phyloP scores from a whole-genome alignment of 2,888 invertebrate genomes.

The Cryptus armator region DNA sequence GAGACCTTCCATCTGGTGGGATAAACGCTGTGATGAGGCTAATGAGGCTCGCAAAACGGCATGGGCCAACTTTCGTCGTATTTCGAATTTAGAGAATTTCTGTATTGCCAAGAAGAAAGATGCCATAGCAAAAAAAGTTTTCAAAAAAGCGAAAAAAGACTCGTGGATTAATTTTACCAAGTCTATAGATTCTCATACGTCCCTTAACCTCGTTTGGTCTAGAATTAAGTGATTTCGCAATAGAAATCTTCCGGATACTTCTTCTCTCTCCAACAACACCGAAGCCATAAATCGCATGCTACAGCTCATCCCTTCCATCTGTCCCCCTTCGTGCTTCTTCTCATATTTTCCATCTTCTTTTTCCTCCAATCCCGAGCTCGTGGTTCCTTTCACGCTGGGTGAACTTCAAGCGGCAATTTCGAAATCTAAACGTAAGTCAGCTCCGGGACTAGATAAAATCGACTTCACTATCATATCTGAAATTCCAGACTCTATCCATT shows the following conservation, averaged over 20 bases:
- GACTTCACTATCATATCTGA: too few relatives aligned
- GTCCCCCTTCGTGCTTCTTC: neutral
- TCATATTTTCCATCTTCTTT: neutral
- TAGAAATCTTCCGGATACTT: neutral
- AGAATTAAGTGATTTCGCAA: constrained; percentile 22
- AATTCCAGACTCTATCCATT: too few relatives aligned
- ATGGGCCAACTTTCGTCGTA: too few relatives aligned
- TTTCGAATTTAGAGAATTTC: neutral
- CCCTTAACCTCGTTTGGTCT: neutral
- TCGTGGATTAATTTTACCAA: constrained; percentile 2
- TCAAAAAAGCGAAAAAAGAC: neutral
- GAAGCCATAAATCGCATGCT: constrained; percentile 1
- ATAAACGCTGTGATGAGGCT: constrained; percentile 8
- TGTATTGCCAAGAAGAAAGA: neutral
- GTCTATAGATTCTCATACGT: constrained; percentile 6
- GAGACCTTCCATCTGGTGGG: too few relatives aligned
- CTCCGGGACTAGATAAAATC: too few relatives aligned
- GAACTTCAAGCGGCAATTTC: too few relatives aligned
- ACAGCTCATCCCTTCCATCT: constrained; percentile 1
- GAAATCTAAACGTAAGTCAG: too few relatives aligned
- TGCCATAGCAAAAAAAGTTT: neutral
- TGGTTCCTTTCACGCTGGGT: too few relatives aligned
- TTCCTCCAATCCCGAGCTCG: neutral
- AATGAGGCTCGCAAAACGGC: neutral
- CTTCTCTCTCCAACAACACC: neutral